A percentile compares a stretch with the other conserved stretches of the same genome.
Evolutionary conservation across 2,113 vertebrate genomes (phyloP).

Genomic region (Hemibagrus wyckioides): DNA sequence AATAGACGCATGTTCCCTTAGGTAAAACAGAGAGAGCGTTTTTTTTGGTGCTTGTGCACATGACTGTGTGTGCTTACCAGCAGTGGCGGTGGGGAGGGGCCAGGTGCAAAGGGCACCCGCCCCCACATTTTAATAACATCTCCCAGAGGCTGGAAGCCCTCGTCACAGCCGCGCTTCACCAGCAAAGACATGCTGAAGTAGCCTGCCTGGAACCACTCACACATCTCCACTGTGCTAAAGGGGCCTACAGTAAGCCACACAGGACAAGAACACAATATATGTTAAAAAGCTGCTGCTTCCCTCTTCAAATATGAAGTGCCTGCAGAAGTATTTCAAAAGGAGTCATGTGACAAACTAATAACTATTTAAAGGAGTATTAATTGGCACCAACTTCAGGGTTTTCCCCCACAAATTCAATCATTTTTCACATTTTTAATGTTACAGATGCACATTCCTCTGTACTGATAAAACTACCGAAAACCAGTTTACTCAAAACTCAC

Average conservation of each 20-base stretch:
- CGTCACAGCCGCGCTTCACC: conserved; percentile 90
- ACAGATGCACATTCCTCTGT: background rate
- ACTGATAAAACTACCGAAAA: background rate
- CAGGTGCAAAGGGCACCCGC: conserved; percentile 88
- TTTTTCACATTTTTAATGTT: background rate
- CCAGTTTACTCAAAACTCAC: background rate
- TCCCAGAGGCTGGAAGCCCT: conserved; percentile 90
- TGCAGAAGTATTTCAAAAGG: background rate
- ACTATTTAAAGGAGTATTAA: background rate
- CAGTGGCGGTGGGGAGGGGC: conserved; percentile 87
- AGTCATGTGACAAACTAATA: background rate
- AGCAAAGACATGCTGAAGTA: conserved; percentile 92
- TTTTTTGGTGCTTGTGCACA: background rate
- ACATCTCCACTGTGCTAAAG: conserved; percentile 91
- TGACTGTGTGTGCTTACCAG: conserved; percentile 82
- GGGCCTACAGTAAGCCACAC: conserved; percentile 71
- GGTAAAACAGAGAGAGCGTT: background rate
- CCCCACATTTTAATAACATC: conserved; percentile 98
- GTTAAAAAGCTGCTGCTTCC: background rate
- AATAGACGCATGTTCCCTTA: background rate
- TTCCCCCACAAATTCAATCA: background rate
- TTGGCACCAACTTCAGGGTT: background rate
- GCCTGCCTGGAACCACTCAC: conserved; percentile 92
- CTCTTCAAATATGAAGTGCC: background rate
- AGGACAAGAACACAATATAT: conserved; percentile 54